phyloP scores from a whole-genome alignment of 2,113 vertebrate genomes.

The Coptodon rendalli region DNA sequence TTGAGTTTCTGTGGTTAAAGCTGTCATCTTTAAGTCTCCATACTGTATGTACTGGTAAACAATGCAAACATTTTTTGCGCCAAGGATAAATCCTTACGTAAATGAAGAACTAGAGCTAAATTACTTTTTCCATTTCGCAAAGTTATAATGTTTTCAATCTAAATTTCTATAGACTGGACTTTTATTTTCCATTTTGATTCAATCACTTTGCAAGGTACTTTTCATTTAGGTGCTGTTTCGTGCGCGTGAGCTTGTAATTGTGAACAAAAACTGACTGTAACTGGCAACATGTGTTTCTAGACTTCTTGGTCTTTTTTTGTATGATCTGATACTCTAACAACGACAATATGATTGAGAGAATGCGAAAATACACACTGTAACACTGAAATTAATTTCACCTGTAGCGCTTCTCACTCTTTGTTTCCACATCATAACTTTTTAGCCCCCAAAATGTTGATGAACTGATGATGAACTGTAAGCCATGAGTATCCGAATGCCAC shows the following conservation, averaged over 20 bases:
- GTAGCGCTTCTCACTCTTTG: background rate
- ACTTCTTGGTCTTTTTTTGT: constrained; percentile 10
- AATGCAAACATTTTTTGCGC: background rate
- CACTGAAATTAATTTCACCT: constrained; percentile 2
- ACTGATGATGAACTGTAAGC: constrained; percentile 74
- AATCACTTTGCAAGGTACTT: constrained; percentile 1
- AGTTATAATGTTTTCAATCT: background rate
- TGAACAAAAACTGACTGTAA: constrained; percentile 74
- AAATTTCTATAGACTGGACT: background rate
- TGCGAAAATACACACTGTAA: background rate
- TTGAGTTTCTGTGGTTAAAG: background rate
- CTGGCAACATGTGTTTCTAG: constrained; percentile 81
- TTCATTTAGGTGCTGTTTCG: constrained; percentile 57
- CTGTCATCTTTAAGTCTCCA: background rate
- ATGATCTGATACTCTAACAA: constrained; percentile 57
- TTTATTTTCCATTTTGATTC: background rate
- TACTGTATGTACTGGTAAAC: background rate
- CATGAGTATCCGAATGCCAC: constrained; percentile 76
- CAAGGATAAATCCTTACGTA: background rate
- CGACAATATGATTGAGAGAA: background rate
- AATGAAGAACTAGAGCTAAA: background rate
- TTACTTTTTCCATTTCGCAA: background rate
- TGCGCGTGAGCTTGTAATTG: constrained; percentile 56
- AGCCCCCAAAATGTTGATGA: constrained; percentile 79
- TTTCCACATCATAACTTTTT: background rate